Evolutionary conservation across 2,888 invertebrate species (phyloP).

Genomic region (Eugnorisma glareosa): DNA sequence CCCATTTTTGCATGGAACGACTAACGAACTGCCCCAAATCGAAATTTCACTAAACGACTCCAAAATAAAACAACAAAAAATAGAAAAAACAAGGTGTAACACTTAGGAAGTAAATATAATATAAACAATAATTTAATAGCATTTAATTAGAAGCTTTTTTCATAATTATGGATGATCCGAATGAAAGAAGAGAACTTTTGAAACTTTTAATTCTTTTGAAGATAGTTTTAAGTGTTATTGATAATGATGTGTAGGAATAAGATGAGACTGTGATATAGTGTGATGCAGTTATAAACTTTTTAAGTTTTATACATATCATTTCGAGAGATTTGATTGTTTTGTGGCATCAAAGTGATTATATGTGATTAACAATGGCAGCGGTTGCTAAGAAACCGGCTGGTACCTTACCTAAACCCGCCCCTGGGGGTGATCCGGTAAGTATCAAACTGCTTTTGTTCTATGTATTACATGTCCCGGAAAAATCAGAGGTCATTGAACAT

Average conservation of each 20-base stretch:
- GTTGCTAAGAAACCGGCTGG: conserved; percentile 82
- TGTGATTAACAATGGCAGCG: conserved; percentile 84
- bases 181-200: conserved; percentile 49
- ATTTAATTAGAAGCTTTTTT: conserved; percentile 75
- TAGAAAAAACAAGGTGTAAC: conserved; percentile 72
- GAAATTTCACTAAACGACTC: conserved; percentile 73
- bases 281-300: conserved; percentile 69
- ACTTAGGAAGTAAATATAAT: conserved; percentile 65
- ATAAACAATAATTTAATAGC: conserved; percentile 68
- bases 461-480: conserved; percentile 34
- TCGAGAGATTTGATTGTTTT: conserved; percentile 73
- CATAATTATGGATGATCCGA: conserved; percentile 64
- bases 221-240: conserved; percentile 53
- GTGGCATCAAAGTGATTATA: conserved; percentile 83
- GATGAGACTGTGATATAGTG: conserved; percentile 76
- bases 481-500: conserved; percentile 72
- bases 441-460: conserved; percentile 52
- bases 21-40: conserved; percentile 83
- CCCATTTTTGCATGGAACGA: conserved; percentile 90
- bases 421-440: conserved; percentile 83
- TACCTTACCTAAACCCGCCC: conserved; percentile 71
- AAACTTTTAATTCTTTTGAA: conserved; percentile 47
- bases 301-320: conserved; percentile 57
- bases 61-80: conserved; percentile 65
- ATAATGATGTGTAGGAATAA: conserved; percentile 62